Percentiles rank a stretch among this genome's conserved stretches.
These are phyloP conservation scores for Hydropotes inermis DNA, from an alignment of 2,113 vertebrate species.

Conservation along the genomic window DNA sequence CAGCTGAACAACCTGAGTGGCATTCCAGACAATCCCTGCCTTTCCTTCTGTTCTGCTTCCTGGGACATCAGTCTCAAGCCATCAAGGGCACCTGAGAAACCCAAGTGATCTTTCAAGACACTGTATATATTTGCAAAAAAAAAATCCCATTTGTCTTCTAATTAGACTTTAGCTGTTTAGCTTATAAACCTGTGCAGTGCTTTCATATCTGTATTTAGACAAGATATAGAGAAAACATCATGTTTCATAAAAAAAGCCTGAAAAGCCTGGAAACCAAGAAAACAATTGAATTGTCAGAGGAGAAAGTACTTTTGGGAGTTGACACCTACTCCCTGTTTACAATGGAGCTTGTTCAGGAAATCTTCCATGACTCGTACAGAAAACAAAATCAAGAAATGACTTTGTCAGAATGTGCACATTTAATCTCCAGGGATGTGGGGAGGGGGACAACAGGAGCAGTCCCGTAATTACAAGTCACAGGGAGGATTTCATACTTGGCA, in stretches of 20 bases:
- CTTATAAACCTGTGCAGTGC: background rate
- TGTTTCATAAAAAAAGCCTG: background rate
- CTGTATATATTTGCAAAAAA: background rate
- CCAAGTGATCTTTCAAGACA: background rate
- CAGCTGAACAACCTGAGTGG: background rate
- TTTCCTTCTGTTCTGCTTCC: background rate
- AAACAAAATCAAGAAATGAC: constrained; percentile 60
- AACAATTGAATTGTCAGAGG: background rate
- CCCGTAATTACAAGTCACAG: constrained; percentile 38
- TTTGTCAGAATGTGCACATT: constrained; percentile 58
- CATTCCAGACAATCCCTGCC: background rate
- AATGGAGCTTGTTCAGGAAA: background rate
- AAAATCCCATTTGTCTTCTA: background rate
- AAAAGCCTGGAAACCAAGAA: background rate
- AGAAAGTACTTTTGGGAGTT: background rate
- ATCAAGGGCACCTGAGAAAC: too few relatives aligned
- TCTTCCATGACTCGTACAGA: background rate
- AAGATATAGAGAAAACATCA: background rate
- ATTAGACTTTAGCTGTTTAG: background rate
- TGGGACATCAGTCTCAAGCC: background rate
- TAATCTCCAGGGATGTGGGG: constrained; percentile 40
- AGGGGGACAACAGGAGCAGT: background rate
- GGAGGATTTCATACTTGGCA: constrained; percentile 56
- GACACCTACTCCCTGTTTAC: background rate
- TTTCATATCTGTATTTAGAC: background rate